Percentiles rank a stretch among this genome's conserved stretches.
phyloP scores from a whole-genome alignment of 64 coral and sea anemone species.

The Actinia equina region DNA sequence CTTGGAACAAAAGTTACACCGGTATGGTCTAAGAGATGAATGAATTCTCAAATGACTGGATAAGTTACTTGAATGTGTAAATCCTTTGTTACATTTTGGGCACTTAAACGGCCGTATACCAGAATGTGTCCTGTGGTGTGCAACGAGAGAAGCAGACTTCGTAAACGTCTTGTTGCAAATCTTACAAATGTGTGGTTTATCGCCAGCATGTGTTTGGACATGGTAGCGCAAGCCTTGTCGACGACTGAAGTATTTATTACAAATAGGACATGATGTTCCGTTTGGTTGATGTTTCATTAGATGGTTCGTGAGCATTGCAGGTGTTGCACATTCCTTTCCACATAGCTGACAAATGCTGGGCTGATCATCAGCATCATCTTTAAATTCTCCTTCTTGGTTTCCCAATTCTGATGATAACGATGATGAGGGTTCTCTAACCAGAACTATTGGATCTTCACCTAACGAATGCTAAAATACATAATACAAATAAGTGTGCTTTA shows the following conservation, averaged over 20 bases:
- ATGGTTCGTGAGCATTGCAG: slow-evolving; percentile 10
- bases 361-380: not conserved
- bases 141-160: slow-evolving; percentile 21
- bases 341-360: slow-evolving; percentile 9
- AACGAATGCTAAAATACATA: not conserved
- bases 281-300: slow-evolving; percentile 17
- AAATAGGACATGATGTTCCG: slow-evolving; percentile 12
- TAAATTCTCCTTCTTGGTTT: not conserved
- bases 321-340: not conserved
- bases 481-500: no score
- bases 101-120: slow-evolving; percentile 8
- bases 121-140: slow-evolving; percentile 25
- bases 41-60: slow-evolving; percentile 21
- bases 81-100: slow-evolving; percentile 25
- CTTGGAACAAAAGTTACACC: slow-evolving; percentile 18
- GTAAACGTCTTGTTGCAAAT: slow-evolving; percentile 25
- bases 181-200: slow-evolving; percentile 20
- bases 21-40: not conserved
- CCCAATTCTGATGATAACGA: not conserved
- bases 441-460: not conserved
- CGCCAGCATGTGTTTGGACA: slow-evolving; percentile 18
- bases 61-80: slow-evolving; percentile 14
- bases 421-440: not conserved
- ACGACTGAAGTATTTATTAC: slow-evolving; percentile 19
- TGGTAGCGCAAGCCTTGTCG: not conserved